These are phyloP conservation scores for Drosophila rufa DNA, from an alignment of 1,140 invertebrate species.

Conservation along the genomic window DNA sequence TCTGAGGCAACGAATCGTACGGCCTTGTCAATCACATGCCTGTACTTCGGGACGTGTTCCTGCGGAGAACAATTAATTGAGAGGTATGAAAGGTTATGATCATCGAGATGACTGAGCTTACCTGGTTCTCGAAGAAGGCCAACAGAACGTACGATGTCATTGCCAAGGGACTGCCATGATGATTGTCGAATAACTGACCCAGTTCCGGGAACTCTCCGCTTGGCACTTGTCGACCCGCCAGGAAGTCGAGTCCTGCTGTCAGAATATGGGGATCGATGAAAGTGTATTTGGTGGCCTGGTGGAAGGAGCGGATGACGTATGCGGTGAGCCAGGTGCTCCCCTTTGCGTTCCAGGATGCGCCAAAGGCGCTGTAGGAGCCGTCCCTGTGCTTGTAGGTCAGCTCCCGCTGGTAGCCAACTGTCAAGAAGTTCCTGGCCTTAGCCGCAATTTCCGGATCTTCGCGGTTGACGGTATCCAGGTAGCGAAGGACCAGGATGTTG, in stretches of 20 bases:
- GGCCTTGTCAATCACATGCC: constrained; percentile 90
- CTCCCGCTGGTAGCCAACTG: constrained; percentile 96
- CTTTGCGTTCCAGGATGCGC: constrained; percentile 88
- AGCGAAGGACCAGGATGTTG: constrained; percentile 94
- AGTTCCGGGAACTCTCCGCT: constrained; percentile 93
- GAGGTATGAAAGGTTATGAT: neutral
- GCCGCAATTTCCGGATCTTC: constrained; percentile 41
- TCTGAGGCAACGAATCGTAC: constrained; percentile 91
- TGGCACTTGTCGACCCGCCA: constrained; percentile 87
- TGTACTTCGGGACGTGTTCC: constrained; percentile 85
- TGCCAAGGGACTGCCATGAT: constrained; percentile 87
- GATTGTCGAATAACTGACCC: constrained; percentile 87
- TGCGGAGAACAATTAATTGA: constrained; percentile 6
- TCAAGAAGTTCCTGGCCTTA: constrained; percentile 91
- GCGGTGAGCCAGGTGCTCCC: constrained; percentile 97
- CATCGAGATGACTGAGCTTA: constrained; percentile 14
- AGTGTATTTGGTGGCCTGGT: constrained; percentile 92
- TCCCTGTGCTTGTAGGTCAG: constrained; percentile 94
- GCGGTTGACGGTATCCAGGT: constrained; percentile 85
- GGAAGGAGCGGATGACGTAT: constrained; percentile 95
- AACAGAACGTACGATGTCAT: constrained; percentile 94
- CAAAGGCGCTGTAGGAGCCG: constrained; percentile 98
- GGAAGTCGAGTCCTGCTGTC: constrained; percentile 91
- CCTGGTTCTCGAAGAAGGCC: constrained; percentile 91
- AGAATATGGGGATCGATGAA: constrained; percentile 91